A percentile compares a stretch with the other conserved stretches of the same genome.
Evolutionary conservation across 1,140 invertebrate genomes (phyloP).

Genomic region (Melanaphis sacchari): DNA sequence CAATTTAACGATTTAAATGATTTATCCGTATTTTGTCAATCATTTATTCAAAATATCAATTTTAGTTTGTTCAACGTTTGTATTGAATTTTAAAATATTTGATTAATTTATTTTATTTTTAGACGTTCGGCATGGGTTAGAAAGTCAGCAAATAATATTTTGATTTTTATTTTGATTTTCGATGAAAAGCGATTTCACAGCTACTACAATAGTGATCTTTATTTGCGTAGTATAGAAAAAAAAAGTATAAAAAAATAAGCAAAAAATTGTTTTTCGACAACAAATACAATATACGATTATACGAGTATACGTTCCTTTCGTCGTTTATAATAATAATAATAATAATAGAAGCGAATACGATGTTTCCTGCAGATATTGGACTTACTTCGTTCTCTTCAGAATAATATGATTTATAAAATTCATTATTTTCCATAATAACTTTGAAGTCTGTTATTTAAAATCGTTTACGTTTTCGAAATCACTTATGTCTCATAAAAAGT

Average conservation of each 20-base stretch:
- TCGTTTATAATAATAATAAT: background rate
- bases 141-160: background rate
- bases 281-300: background rate
- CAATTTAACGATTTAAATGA: background rate
- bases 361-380: background rate
- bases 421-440: background rate
- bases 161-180: background rate
- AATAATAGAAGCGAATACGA: background rate
- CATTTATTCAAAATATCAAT: background rate
- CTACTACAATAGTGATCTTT: background rate
- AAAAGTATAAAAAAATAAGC: no score
- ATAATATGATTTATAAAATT: background rate
- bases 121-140: background rate
- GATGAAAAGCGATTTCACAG: background rate
- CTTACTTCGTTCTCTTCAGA: background rate
- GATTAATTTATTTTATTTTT: background rate
- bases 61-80: background rate
- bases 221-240: background rate
- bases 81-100: background rate
- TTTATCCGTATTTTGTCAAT: background rate
- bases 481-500: background rate
- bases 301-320: background rate
- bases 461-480: background rate
- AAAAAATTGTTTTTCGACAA: background rate
- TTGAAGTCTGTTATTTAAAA: background rate